Evolutionary conservation across 2,797 vertebrate species (phyloP), one percentile per base, ranked within the genome.

Genomic region (Eleutherodactylus coqui): DNA sequence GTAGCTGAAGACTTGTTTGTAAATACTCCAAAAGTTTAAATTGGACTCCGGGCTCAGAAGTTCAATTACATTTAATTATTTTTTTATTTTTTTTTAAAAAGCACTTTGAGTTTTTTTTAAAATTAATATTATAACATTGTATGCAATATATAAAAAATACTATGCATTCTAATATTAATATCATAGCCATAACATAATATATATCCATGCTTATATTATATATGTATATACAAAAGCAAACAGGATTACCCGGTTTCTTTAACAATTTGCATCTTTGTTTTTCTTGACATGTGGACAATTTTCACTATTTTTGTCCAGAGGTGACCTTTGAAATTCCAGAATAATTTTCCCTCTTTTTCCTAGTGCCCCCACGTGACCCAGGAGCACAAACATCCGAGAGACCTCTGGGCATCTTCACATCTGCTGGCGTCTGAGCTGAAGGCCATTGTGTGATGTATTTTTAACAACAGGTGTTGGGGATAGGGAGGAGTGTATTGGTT

Each of bases 211-310:
- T 47, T n/a, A 16, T 34, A 19, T 88, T 87, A 70, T 91, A 87
- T 87, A 89, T 67, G 19, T 21, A 36, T 69, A 36, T 69, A 36
- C 17, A 2, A 24, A 55, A 55, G 21, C 27, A 89, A 88, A 78
- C 75, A 53, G 89, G 89, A 89, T 89, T 92, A 89, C 89, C 93
- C 92, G 92, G 91, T 91, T 93, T 58, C 53, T 91, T 90, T 90
- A 88, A 94, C 92, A 73, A 88, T 89, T 85, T 88, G 89, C 89
- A 91, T 92, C 91, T 93, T 94, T 94, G 79, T 93, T 95, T 94
- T 94, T 91, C 92, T 92, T 92, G 93, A 94, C 95, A 95, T 95
- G 94, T 95, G 93, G 92, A 92, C 93, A 94, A 97, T 97, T 97
- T 97, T 95, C 94, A 93, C 94, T 94, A 95, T 94, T 95, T 95